Percentiles rank a stretch among this genome's conserved stretches.
phyloP scores from a whole-genome alignment of 2,113 vertebrate genomes.

The Hylia prasina region DNA sequence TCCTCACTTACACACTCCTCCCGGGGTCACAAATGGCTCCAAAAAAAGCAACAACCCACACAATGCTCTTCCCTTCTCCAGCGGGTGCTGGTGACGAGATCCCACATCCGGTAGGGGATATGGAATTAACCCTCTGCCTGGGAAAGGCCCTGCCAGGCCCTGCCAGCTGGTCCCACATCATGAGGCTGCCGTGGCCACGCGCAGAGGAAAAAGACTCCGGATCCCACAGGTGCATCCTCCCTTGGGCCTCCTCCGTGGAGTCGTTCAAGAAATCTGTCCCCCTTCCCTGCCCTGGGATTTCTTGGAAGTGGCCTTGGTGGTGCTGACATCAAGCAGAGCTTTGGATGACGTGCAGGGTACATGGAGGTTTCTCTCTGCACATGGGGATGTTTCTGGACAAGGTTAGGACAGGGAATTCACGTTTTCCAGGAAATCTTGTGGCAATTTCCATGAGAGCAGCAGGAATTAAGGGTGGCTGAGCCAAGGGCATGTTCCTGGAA shows the following conservation, averaged over 20 bases:
- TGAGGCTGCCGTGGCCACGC: accelerated
- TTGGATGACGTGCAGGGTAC: not conserved
- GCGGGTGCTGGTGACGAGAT: not conserved
- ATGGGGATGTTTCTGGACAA: not conserved
- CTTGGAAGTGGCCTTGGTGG: accelerated
- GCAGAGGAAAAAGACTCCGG: accelerated
- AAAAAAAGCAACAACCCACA: slow-evolving; percentile 30
- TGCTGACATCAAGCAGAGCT: not conserved
- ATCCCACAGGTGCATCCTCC: not conserved
- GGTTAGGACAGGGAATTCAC: not conserved
- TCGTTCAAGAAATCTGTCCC: accelerated
- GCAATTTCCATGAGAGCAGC: not conserved
- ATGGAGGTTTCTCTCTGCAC: accelerated
- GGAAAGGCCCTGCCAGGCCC: not conserved
- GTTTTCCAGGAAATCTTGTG: not conserved
- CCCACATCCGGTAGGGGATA: not conserved
- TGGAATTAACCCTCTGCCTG: not conserved
- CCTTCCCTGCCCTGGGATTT: accelerated
- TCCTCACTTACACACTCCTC: not conserved
- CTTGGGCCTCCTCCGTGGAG: accelerated
- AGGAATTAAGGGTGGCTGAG: not conserved
- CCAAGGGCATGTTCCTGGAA: not conserved
- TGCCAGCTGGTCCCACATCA: not conserved
- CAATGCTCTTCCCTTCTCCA: slow-evolving; percentile 15
- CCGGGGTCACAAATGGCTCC: not conserved